Evolutionary conservation across 2,113 vertebrate species (phyloP), one percentile per base, ranked within the genome.

Genomic region (Pelmatolapia mariae): DNA sequence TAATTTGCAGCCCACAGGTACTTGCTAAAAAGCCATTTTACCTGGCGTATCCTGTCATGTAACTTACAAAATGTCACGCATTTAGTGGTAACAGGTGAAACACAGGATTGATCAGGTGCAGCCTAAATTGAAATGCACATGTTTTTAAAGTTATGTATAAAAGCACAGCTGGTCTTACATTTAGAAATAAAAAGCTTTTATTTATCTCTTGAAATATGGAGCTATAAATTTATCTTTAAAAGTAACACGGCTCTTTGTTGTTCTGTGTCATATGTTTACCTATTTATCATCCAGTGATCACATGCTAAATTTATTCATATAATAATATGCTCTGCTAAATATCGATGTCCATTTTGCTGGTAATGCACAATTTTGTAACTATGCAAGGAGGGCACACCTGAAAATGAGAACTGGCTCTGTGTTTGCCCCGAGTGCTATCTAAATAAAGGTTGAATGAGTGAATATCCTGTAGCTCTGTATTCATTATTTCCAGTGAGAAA

Each of bases 401-500:
- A 89, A 83, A 86, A 61, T 10, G 54, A 80, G 86, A 43, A 40
- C 86, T 18, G 1, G 26, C 73, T 88, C 82, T 38, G 47, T 8
- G 56, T 83, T 89, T 56, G 83, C 85, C 88, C 86, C 81, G 19
- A 22, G 31, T 19, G 83, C 87, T 86, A 89, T 91, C 89, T 89
- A 85, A 93, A 91, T 86, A 92, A 91, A 90, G 91, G 91, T 80
- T 89, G 89, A 89, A 90, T 89, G 91, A 92, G 82, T 87, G 86
- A 93, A 88, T 90, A 93, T 89, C 80, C 88, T 85, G 85, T 82
- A 81, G 76, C 68, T 88, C 81, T 9, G 3, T 53, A 33, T 94
- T 95, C 93, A 93, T 94, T 93, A 91, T 85, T 86, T 88, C 81
- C 82, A 33, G 89, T 90, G 93, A 93, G 88, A 56, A 91, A 86